Base-by-base conservation (phyloP, 2,113 vertebrate genomes). In the Dromas ardeola region DNA sequence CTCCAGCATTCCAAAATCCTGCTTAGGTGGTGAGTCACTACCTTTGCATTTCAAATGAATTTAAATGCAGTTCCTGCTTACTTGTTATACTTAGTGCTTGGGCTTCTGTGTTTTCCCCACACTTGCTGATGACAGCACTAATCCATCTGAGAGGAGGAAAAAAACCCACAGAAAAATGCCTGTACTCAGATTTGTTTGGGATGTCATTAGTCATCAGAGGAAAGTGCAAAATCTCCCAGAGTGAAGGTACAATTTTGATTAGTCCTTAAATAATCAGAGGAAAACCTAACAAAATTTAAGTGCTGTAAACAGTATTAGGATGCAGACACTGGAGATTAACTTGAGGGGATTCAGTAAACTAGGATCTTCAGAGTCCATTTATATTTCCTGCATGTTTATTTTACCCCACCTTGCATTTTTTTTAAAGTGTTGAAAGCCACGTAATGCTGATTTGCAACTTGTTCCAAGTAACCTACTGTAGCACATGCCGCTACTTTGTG, bases 151-250 rank as follows among this genome's bases (percentile, higher is more conserved):
- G 58, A 92, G 30, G 59, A 85, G 36, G 11, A 26, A 90, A 96
- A 88, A 79, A 76, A n/a, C 3, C 4, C 47, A 73, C 36, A 87
- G 73, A 72, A 95, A 95, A 92, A 95, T 56, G 43, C 18, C 40
- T 81, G 16, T 61, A 76, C 52, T 95, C 78, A 87, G 61, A 85
- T 56, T 84, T 91, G 38, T 95, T 95, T 94, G 83, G 47, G 34
- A 92, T 95, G 90, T 90, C 84, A 90, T 95, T 92, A 96, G 90
- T 93, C 88, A 94, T 90, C 85, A 96, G 53, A 90, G 53, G 58
- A 91, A 95, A 93, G 42, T 69, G 36, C 25, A 91, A 87, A 76
- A 79, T 93, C 58, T 92, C 73, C 61, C 56, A 79, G 88, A 94
- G 53, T 32, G 82, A 82, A 77, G n/a, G 42, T n/a, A 55, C 29